These are phyloP conservation scores for Pristionchus fissidentatus DNA, from an alignment of 2,888 invertebrate species.

Conservation along the genomic window DNA sequence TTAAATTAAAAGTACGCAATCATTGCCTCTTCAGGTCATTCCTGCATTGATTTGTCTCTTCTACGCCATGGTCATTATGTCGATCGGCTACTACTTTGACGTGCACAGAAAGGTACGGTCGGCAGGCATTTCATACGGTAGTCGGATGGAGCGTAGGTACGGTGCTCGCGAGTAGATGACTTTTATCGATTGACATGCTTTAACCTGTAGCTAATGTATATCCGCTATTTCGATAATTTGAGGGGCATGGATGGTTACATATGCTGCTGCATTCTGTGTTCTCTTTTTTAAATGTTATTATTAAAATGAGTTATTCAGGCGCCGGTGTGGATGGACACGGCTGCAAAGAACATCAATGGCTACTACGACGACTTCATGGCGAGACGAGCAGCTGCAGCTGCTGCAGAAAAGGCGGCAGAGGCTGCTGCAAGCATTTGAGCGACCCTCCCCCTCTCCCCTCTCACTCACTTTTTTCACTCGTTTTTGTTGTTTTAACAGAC, in stretches of 20 bases:
- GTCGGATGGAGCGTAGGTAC: too few species aligned
- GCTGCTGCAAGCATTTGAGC: constrained; percentile 3
- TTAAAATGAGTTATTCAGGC: constrained; percentile 2
- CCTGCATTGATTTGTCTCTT: constrained; percentile 30
- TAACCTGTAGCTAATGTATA: too few species aligned
- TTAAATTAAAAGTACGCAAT: neutral
- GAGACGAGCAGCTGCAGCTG: neutral
- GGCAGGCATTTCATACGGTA: too few species aligned
- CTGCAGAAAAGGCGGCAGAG: neutral
- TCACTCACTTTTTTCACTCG: too few species aligned
- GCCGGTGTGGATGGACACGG: constrained; percentile 1
- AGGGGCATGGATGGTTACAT: too few species aligned
- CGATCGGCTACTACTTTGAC: neutral
- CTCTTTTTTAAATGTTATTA: too few species aligned
- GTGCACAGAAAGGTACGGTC: neutral
- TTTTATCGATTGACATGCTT: too few species aligned
- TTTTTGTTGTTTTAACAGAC: too few species aligned
- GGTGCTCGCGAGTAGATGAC: too few species aligned
- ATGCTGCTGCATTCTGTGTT: too few species aligned
- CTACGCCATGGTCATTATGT: neutral
- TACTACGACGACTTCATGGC: constrained; percentile 30
- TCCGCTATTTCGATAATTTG: too few species aligned
- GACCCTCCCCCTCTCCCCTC: neutral
- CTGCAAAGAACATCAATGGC: constrained; percentile 10
- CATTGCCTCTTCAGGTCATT: neutral